phyloP scores from a whole-genome alignment of 53 echinoderm and acorn worm species.

The Crossaster papposus region DNA sequence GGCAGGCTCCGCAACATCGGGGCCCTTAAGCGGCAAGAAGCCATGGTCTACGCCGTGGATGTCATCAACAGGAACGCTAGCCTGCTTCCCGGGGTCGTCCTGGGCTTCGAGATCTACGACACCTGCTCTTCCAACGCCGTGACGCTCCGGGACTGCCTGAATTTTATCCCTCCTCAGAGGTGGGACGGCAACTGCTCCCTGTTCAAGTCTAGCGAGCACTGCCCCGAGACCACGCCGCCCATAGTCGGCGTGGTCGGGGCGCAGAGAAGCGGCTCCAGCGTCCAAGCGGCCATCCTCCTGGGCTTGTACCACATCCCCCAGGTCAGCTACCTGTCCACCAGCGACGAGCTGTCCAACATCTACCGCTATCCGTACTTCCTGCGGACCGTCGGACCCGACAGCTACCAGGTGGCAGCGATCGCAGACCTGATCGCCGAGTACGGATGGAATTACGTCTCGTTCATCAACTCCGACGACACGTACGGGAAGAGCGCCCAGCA shows the following conservation, averaged over 20 bases:
- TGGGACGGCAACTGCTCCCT: conserved; percentile 31
- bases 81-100: conserved; percentile 71
- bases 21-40: conserved; percentile 82
- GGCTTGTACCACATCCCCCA: conserved; percentile 90
- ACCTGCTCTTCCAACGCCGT: conserved; percentile 85
- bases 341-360: conserved; percentile 87
- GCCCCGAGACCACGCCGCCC: background rate
- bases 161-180: conserved; percentile 84
- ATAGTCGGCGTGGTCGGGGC: conserved; percentile 88
- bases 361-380: conserved; percentile 86
- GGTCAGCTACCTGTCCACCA: conserved; percentile 89
- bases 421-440: conserved; percentile 76
- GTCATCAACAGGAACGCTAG: conserved; percentile 73
- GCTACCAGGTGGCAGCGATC: conserved; percentile 87
- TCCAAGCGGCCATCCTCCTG: conserved; percentile 88
- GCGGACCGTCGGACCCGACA: conserved; percentile 89
- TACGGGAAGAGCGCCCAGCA: conserved; percentile 91
- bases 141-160: conserved; percentile 76
- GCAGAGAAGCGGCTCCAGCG: conserved; percentile 83
- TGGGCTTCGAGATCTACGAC: conserved; percentile 94
- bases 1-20: conserved; percentile 67
- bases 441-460: conserved; percentile 89
- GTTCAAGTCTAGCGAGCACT: background rate
- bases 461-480: conserved; percentile 93
- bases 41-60: conserved; percentile 88